Conservation (phyloP, 2,113 vertebrate species). For the Neotragus moschatus region DNA sequence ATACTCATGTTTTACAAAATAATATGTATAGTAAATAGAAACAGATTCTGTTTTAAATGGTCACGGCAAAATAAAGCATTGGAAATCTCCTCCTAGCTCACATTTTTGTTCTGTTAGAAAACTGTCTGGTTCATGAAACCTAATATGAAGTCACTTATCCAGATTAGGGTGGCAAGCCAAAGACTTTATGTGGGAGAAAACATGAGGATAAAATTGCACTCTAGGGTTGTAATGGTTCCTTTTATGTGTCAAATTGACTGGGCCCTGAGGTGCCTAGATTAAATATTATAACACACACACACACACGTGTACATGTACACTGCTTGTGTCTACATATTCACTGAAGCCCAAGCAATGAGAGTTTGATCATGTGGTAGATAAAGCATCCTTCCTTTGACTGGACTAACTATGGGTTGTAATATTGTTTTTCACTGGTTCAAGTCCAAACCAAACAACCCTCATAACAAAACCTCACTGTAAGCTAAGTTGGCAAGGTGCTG, state of each 20-base stretch:
- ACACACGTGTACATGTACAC: background rate
- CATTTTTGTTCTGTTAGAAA: background rate
- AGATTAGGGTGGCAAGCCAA: background rate
- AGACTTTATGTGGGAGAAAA: background rate
- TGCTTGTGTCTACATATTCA: background rate
- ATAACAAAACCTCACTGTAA: background rate
- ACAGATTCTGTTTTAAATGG: background rate
- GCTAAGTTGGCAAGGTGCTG: background rate
- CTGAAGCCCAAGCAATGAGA: background rate
- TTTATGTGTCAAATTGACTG: background rate
- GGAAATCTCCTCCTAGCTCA: background rate
- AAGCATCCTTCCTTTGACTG: background rate
- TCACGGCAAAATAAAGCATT: background rate
- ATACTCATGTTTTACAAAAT: background rate
- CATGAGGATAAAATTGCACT: background rate
- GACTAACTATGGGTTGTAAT: background rate
- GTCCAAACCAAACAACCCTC: background rate
- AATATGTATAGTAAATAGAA: background rate
- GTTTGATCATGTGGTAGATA: background rate
- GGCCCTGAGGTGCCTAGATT: background rate
- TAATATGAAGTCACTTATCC: background rate
- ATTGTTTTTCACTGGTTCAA: background rate
- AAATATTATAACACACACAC: background rate
- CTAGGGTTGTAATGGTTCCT: background rate
- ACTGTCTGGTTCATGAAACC: background rate